Base-by-base conservation (phyloP, 2,797 vertebrate species). In the Melanotaenia maccullochi region DNA sequence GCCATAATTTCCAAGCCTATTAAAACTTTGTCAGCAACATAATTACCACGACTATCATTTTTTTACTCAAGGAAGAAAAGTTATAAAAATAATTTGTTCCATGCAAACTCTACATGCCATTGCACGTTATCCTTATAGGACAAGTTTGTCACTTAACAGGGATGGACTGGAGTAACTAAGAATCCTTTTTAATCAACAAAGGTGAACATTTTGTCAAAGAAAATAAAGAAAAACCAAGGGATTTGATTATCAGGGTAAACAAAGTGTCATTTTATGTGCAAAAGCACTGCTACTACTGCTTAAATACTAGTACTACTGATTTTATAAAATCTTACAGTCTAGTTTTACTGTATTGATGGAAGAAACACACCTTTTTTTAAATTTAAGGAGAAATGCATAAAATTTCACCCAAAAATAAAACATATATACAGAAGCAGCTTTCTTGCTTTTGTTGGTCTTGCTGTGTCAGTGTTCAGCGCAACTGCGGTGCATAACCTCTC, bases 401-500 rank as follows among this genome's bases (percentile, higher is more conserved):
- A 59, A n/a, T 18, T 14, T 47, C 38, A 12, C 20, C 20, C 30
- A 56, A 24, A 5, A 51, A 8, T 49, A 24, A 0, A 24, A 1
- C 4, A 25, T n/a, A 12, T 60, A 25, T 25, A 25, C 6, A 24
- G 11, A 30, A 35, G 16, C 32, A 59, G 35, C 22, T 1, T 62
- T 32, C 2, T n/a, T 51, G 20, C 14, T 70, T 61, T 33, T 25
- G 9, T 16, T 55, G 7, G 24, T 33, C n/a, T 32, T 33, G 49
- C 59, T 65, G 42, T 49, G 33, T 58, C 40, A 65, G 18, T 35
- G 36, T 9, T 5, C 9, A 52, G 24, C 55, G 3, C 11, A 7
- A 71, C 54, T 13, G 9, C 33, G 22, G 57, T 33, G 55, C 42
- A 55, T n/a, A 18, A 44, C 22, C 3, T 67, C 61, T 62, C 65